phyloP scores from a whole-genome alignment of 2,797 vertebrate genomes.

The Melanotaenia nigrans region DNA sequence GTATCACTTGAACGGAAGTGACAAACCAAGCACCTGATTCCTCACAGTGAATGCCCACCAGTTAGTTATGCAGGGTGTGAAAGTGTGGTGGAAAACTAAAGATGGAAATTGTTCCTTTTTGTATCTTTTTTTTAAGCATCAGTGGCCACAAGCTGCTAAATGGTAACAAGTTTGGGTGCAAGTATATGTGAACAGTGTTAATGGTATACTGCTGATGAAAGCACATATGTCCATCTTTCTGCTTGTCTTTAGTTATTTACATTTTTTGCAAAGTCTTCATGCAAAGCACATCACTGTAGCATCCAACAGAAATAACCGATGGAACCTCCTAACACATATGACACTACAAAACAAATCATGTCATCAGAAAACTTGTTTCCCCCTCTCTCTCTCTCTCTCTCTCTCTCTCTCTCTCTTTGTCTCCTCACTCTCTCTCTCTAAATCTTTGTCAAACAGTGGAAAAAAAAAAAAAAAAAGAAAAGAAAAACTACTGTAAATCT shows the following conservation, averaged over 20 bases:
- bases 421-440: background rate
- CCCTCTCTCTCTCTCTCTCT: no score
- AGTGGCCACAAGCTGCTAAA: no score
- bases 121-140: constrained; percentile 41
- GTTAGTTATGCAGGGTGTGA: constrained; percentile 38
- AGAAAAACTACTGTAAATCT: background rate
- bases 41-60: constrained; percentile 55
- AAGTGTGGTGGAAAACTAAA: constrained; percentile 37
- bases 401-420: no score
- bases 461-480: background rate
- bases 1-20: constrained; percentile 63
- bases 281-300: constrained; percentile 7
- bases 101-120: constrained; percentile 44
- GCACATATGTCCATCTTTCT: no score
- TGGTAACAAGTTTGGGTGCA: no score
- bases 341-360: background rate
- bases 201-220: no score
- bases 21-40: constrained; percentile 60
- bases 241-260: no score
- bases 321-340: background rate
- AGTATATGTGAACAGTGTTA: background rate
- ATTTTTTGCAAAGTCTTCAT: no score
- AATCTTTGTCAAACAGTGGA: background rate
- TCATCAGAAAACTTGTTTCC: background rate
- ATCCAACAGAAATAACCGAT: background rate